Evolutionary conservation across 2,797 vertebrate genomes (phyloP).

Genomic region (Oryzias dopingdopingensis): DNA sequence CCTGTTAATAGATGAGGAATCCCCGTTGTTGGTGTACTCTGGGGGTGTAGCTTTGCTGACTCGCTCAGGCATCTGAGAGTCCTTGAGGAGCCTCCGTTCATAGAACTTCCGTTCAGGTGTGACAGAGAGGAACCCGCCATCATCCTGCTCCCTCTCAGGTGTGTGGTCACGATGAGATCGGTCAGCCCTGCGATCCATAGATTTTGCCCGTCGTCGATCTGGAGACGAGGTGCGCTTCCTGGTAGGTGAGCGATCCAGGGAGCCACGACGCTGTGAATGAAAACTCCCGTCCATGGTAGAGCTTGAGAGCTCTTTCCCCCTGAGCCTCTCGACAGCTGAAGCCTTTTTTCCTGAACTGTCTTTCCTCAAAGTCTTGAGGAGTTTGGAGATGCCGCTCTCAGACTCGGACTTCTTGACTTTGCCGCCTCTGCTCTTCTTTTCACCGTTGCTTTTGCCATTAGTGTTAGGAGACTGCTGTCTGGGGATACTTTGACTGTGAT

Average conservation of each 20-base stretch:
- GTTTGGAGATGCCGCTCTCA: conserved; percentile 81
- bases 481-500: conserved; percentile 80
- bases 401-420: conserved; percentile 82
- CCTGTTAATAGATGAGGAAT: conserved; percentile 59
- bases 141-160: conserved; percentile 78
- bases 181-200: conserved; percentile 78
- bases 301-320: conserved; percentile 74
- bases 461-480: conserved; percentile 81
- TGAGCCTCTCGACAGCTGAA: conserved; percentile 75
- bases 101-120: conserved; percentile 72
- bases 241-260: conserved; percentile 87
- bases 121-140: conserved; percentile 73
- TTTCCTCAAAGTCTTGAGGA: conserved; percentile 80
- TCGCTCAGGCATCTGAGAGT: conserved; percentile 62
- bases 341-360: conserved; percentile 81
- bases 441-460: conserved; percentile 53
- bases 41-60: conserved; percentile 63
- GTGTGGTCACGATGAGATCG: conserved; percentile 79
- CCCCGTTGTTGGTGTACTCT: conserved; percentile 63
- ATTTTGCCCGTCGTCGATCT: conserved; percentile 82
- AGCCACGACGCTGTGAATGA: conserved; percentile 75
- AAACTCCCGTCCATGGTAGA: conserved; percentile 68
- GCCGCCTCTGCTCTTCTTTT: conserved; percentile 75
- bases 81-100: conserved; percentile 65
- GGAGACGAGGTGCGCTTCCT: conserved; percentile 80